Conservation (phyloP, 53 echinoderm and acorn worm genomes). For the Patiria pectinifera region DNA sequence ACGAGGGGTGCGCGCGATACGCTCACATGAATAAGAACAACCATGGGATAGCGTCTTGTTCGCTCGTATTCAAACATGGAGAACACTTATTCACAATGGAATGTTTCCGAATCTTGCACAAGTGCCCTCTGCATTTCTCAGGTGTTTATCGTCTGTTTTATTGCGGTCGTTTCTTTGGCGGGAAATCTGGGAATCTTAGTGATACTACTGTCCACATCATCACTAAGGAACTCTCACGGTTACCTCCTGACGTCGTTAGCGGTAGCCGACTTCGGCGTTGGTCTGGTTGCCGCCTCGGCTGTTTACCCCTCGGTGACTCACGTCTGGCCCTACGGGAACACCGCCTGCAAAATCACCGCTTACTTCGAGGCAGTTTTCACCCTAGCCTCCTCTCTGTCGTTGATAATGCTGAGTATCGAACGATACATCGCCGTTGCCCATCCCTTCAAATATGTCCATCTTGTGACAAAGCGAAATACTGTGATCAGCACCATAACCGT, state of each 20-base stretch:
- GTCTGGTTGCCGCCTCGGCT: neutral
- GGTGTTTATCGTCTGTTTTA: neutral
- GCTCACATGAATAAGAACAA: too few relatives aligned
- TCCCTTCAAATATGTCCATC: neutral
- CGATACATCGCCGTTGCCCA: neutral
- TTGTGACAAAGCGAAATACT: neutral
- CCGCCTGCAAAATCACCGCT: neutral
- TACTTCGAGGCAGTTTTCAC: neutral
- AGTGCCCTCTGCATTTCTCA: neutral
- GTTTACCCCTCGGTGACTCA: neutral
- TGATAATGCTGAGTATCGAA: neutral
- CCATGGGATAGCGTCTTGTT: too few relatives aligned
- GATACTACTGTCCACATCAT: neutral
- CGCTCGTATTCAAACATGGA: neutral
- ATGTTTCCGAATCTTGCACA: neutral
- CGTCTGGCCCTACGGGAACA: neutral
- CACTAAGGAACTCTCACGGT: neutral
- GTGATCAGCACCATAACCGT: neutral
- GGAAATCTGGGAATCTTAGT: neutral
- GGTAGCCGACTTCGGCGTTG: neutral
- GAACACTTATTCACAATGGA: neutral
- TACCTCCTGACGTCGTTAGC: neutral
- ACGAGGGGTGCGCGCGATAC: too few relatives aligned
- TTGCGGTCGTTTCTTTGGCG: neutral
- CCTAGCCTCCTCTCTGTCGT: neutral